Percentiles rank a stretch among this genome's conserved stretches.
Conservation (phyloP, 2,888 invertebrate genomes). For the Acanthosepion esculentum region DNA sequence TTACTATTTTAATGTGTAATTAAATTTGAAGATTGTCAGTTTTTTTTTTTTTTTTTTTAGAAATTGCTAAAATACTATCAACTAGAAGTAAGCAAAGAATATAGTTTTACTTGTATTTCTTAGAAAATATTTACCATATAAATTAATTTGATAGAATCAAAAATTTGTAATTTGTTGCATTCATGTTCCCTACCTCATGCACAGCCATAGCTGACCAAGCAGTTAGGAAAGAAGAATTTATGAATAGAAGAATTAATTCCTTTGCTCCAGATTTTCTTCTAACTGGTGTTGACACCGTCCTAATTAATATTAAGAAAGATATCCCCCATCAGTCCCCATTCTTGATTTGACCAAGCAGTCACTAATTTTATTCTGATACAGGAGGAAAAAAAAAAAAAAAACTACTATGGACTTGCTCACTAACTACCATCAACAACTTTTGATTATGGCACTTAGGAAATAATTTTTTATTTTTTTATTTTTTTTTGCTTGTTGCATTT, state of each 20-base stretch:
- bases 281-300: conserved; percentile 6
- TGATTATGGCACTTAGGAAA: background rate
- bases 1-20: background rate
- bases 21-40: background rate
- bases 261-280: background rate
- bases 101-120: background rate
- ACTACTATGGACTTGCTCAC: background rate
- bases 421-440: background rate
- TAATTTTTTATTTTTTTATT: background rate
- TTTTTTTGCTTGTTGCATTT: background rate
- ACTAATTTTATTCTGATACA: background rate
- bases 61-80: background rate
- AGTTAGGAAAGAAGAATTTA: background rate
- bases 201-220: background rate
- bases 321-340: no score
- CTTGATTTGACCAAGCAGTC: conserved; percentile 33
- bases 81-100: background rate
- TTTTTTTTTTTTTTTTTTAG: no score
- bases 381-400: no score
- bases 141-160: background rate
- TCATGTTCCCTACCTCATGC: background rate
- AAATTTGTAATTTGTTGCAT: background rate
- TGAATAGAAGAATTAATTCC: conserved; percentile 5
- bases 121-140: background rate
- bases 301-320: background rate